These are phyloP conservation scores for Protaetia brevitarsis DNA, from an alignment of 1,140 invertebrate species.

Conservation along the genomic window DNA sequence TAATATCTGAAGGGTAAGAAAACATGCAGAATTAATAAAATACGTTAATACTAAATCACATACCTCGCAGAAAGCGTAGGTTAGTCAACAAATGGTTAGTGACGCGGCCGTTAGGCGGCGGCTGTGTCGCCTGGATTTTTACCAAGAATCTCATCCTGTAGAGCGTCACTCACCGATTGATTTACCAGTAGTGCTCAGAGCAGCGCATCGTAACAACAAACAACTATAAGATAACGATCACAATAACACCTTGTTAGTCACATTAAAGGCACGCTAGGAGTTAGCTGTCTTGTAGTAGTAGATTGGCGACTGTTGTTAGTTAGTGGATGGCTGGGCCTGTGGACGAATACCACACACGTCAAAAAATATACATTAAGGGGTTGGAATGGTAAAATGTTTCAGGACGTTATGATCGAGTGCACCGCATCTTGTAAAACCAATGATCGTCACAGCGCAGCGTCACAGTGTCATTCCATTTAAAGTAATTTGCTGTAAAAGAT, in stretches of 20 bases:
- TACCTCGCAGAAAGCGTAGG: conserved; percentile 13
- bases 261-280: neutral
- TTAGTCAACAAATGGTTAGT: conserved; percentile 12
- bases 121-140: neutral
- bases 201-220: conserved; percentile 11
- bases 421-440: no score
- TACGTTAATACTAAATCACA: neutral
- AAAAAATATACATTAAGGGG: no score
- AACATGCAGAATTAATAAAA: neutral
- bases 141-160: conserved; percentile 1
- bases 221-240: conserved; percentile 4
- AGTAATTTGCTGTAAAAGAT: no score
- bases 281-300: neutral
- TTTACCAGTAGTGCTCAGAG: conserved; percentile 8
- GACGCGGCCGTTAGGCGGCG: neutral
- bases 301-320: neutral
- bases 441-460: no score
- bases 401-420: no score
- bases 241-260: conserved; percentile 13
- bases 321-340: neutral
- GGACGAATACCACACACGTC: no score
- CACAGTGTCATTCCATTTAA: no score
- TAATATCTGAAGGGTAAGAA: no score
- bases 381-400: no score
- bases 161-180: neutral